Conservation (phyloP, 2,888 invertebrate species). For the Hydropsyche betteni region DNA sequence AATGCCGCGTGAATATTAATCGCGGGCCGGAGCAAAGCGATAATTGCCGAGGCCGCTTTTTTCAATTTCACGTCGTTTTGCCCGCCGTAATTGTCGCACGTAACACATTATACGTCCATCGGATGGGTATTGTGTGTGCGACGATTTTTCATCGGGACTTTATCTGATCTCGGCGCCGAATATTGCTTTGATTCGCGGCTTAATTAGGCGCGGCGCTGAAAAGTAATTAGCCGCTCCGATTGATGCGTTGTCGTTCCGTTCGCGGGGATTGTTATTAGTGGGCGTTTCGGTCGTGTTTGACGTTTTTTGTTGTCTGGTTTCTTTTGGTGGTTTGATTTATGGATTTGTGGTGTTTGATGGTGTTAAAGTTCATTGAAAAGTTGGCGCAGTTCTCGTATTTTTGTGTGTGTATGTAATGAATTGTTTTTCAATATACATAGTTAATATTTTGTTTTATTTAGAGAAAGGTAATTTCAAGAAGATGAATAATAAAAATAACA, state of each 20-base stretch:
- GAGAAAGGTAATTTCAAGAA: too few relatives aligned
- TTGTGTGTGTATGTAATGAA: too few relatives aligned
- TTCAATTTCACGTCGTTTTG: conserved; percentile 50
- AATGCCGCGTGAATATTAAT: conserved; percentile 45
- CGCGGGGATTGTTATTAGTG: too few relatives aligned
- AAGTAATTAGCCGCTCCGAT: conserved; percentile 37
- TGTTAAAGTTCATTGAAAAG: too few relatives aligned
- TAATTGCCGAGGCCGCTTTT: conserved; percentile 45
- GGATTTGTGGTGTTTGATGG: too few relatives aligned
- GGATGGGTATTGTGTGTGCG: neutral
- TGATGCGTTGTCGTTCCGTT: neutral
- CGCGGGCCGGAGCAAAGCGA: conserved; percentile 42
- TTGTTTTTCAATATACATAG: too few relatives aligned
- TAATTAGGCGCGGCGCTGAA: conserved; percentile 49
- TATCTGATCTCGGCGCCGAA: conserved; percentile 46
- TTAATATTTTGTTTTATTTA: too few relatives aligned
- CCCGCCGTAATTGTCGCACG: conserved; percentile 49
- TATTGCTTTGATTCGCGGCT: conserved; percentile 48
- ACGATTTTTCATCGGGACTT: conserved; percentile 37
- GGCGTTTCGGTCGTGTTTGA: too few relatives aligned
- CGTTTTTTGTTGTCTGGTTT: too few relatives aligned
- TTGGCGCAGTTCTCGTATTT: too few relatives aligned
- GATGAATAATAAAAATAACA: too few relatives aligned
- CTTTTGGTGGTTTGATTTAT: too few relatives aligned
- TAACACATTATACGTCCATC: neutral